Evolutionary conservation across 2,888 invertebrate genomes (phyloP), one percentile per base, ranked within the genome.

Genomic region (Watsonalla cultraria): DNA sequence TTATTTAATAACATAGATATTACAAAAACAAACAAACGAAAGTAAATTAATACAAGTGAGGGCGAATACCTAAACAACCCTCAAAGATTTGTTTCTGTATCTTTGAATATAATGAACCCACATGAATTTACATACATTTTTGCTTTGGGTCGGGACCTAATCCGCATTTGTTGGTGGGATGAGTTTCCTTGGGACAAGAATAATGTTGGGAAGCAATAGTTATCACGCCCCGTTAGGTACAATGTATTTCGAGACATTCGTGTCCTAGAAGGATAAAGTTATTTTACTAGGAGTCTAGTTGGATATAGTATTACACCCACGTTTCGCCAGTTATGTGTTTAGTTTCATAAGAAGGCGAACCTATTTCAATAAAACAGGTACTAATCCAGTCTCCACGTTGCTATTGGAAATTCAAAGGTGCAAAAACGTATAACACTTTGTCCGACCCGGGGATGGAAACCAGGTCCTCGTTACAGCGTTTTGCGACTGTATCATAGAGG

Each of bases 51-150:
- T 5, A 11, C 42, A 11, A 42, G 42, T 42, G 42, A 11, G 11
- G 1, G 11, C 42, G 5, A 42, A 42, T 11, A 37, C 9, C 7
- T 37, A 42, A 39, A 54, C 46, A 37, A 52, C 53, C 54, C 51
- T 51, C 49, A 52, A 51, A 55, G 46, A 51, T 46, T 48, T 49
- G 49, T 37, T 39, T 39, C 39, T 13, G 47, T 49, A 58, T 58
- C 50, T 51, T 53, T 52, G 54, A 57, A 57, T 60, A 55, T 56
- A 55, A 52, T 47, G 47, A 48, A 54, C 50, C 47, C 52, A 55
- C 51, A 49, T 56, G 54, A 56, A 58, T 53, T 55, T 55, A 54
- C 56, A 57, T 56, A 57, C 55, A 61, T 58, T 61, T 57, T 56
- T 52, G 58, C 58, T 57, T 54, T 54, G 55, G 52, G 47, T 47